Conservation (phyloP, 2,113 vertebrate species). For the Steatornis caripensis region DNA sequence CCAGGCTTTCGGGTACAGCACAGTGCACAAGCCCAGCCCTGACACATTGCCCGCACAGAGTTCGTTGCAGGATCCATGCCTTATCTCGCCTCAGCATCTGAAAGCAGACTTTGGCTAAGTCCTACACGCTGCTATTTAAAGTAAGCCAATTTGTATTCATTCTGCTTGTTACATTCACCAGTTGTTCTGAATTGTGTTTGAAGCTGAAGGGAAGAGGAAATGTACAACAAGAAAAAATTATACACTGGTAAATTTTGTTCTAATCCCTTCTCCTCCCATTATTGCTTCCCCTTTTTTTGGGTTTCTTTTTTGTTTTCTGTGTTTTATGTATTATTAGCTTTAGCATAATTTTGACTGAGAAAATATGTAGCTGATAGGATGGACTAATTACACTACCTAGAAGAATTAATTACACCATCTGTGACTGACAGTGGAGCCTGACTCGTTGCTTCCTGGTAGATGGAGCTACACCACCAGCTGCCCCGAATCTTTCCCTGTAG, state of each 20-base stretch:
- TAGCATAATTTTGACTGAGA: conserved; percentile 68
- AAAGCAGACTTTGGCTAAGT: conserved; percentile 64
- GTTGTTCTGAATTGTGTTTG: conserved; percentile 67
- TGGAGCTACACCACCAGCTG: conserved; percentile 54
- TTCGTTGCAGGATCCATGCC: conserved; percentile 2
- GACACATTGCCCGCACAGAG: background rate
- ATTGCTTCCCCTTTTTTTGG: conserved; percentile 27
- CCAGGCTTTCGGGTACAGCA: background rate
- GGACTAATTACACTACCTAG: conserved; percentile 69
- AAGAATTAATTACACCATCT: conserved; percentile 72
- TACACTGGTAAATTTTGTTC: conserved; percentile 61
- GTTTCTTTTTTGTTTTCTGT: conserved; percentile 55
- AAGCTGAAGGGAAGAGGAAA: conserved; percentile 54
- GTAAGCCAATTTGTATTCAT: conserved; percentile 69
- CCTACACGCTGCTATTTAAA: conserved; percentile 66
- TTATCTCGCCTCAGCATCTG: conserved; percentile 49
- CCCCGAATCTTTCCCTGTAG: background rate
- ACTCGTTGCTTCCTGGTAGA: conserved; percentile 63
- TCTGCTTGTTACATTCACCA: conserved; percentile 63
- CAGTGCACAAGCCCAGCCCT: background rate
- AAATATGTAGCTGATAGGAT: conserved; percentile 64
- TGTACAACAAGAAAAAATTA: conserved; percentile 65
- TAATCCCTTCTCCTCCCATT: conserved; percentile 54
- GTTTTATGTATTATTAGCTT: conserved; percentile 67
- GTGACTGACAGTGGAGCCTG: conserved; percentile 64